A percentile compares a stretch with the other conserved stretches of the same genome.
Evolutionary conservation across 1,140 invertebrate species (phyloP).

Genomic region (Musca vetustissima): DNA sequence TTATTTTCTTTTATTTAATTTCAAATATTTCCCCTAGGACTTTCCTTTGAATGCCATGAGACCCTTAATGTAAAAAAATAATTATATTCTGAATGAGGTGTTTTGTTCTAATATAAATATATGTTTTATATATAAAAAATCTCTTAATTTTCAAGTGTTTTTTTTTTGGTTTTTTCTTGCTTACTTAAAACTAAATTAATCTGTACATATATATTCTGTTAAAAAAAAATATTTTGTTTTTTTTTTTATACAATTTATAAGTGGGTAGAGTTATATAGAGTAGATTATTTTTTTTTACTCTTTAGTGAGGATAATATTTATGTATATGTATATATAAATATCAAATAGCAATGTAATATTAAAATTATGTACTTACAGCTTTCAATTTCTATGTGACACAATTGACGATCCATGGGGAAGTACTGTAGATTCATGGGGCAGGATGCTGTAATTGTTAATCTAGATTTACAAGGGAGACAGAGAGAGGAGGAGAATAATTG

Average conservation of each 20-base stretch:
- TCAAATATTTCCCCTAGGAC: too few relatives aligned
- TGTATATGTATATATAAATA: not conserved
- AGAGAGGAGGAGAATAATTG: not conserved
- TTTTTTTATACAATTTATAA: not conserved
- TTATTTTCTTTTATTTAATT: too few relatives aligned
- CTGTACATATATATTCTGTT: too few relatives aligned
- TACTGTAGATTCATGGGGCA: constrained; percentile 98
- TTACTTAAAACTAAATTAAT: too few relatives aligned
- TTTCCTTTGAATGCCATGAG: too few relatives aligned
- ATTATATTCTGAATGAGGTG: too few relatives aligned
- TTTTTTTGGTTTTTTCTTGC: too few relatives aligned
- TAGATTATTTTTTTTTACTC: constrained; percentile 1
- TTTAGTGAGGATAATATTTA: not conserved
- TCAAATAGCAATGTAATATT: not conserved
- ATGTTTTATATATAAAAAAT: too few relatives aligned
- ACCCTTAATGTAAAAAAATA: too few relatives aligned
- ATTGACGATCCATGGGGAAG: constrained; percentile 96
- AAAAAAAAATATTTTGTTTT: not conserved
- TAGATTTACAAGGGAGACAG: constrained; percentile 57
- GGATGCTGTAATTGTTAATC: constrained; percentile 94
- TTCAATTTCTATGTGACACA: constrained; percentile 97
- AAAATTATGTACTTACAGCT: constrained; percentile 83
- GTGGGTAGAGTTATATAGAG: not conserved
- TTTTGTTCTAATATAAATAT: too few relatives aligned
- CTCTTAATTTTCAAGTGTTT: too few relatives aligned